Conservation (phyloP, 2,797 vertebrate species). For the Fringilla coelebs region DNA sequence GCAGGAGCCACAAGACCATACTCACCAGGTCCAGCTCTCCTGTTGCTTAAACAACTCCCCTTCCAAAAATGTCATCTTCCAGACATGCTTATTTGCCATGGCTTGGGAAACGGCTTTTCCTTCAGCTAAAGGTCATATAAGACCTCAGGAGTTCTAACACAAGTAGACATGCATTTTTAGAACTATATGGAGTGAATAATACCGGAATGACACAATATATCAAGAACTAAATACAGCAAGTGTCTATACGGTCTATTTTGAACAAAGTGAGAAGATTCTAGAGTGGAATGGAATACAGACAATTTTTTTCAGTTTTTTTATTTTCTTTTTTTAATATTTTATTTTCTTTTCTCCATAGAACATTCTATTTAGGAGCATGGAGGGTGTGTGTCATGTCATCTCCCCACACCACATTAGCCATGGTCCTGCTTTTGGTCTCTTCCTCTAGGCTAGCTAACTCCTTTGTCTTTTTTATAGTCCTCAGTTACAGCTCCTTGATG, state of each 20-base stretch:
- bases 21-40: not conserved
- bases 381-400: accelerated
- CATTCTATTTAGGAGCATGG: not conserved
- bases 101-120: too few relatives aligned
- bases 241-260: not conserved
- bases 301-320: not conserved
- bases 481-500: not conserved
- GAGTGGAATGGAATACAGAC: not conserved
- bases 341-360: not conserved
- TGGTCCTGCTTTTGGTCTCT: not conserved
- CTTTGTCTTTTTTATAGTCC: not conserved
- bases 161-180: not conserved
- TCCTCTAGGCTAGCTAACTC: not conserved
- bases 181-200: not conserved
- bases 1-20: not conserved
- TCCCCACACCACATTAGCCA: not conserved
- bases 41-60: accelerated
- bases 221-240: not conserved
- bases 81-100: not conserved
- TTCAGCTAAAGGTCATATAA: not conserved
- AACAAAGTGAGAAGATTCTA: not conserved
- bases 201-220: not conserved
- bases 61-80: not conserved
- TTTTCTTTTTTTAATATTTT: not conserved
- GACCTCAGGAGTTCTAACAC: not conserved